phyloP scores from a whole-genome alignment of 1,140 invertebrate species.

The Solen grandis region DNA sequence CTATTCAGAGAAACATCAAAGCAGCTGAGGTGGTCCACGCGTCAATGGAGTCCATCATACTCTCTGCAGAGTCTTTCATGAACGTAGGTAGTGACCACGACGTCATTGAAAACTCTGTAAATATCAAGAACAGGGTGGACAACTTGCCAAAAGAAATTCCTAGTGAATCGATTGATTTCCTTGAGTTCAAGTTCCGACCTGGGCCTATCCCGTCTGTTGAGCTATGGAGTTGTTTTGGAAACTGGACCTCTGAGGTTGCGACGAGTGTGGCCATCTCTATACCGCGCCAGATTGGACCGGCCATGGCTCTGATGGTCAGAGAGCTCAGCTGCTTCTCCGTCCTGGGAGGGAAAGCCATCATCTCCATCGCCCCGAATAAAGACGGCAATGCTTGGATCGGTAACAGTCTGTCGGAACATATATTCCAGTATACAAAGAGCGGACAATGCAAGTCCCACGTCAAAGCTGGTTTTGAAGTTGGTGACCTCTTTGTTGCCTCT shows the following conservation, averaged over 20 bases:
- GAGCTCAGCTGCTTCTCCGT: conserved; percentile 49
- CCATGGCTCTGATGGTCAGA: conserved; percentile 41
- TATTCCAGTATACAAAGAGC: conserved; percentile 48
- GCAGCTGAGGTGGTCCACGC: conserved; percentile 38
- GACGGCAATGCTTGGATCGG: conserved; percentile 55
- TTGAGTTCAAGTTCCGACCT: conserved; percentile 52
- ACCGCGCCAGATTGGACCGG: conserved; percentile 45
- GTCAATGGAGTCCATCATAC: conserved; percentile 49
- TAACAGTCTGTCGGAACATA: conserved; percentile 52
- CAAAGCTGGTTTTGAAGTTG: conserved; percentile 46
- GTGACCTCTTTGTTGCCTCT: conserved; percentile 43
- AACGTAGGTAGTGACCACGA: conserved; percentile 53
- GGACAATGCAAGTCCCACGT: conserved; percentile 40
- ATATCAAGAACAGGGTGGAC: conserved; percentile 51
- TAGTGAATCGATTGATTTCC: conserved; percentile 41
- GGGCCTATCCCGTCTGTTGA: conserved; percentile 47
- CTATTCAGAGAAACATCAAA: conserved; percentile 38
- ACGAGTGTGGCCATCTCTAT: conserved; percentile 40
- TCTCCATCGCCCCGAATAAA: conserved; percentile 47
- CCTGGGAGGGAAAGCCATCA: conserved; percentile 47
- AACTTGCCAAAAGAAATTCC: conserved; percentile 51
- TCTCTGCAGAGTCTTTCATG: conserved; percentile 43
- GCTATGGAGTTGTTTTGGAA: conserved; percentile 49
- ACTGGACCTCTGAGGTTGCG: conserved; percentile 49
- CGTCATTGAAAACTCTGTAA: conserved; percentile 54